Evolutionary conservation across 2,113 vertebrate genomes (phyloP).

Genomic region (Macroglossus sobrinus): DNA sequence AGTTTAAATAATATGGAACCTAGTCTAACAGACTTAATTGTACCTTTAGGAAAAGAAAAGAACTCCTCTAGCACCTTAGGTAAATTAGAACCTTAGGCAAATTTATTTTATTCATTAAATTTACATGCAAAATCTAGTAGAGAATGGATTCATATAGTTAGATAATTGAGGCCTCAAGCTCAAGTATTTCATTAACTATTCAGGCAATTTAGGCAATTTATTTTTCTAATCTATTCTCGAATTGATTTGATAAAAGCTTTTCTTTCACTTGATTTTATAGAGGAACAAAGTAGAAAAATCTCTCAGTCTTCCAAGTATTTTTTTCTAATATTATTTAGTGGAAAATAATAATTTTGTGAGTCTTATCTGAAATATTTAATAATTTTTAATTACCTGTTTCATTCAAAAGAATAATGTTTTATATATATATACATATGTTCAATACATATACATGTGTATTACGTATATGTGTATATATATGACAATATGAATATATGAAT

Average conservation of each 20-base stretch:
- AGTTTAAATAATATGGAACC: background rate
- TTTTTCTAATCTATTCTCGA: background rate
- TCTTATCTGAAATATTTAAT: background rate
- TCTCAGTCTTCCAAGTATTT: background rate
- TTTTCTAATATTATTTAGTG: background rate
- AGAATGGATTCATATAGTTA: constrained; percentile 31
- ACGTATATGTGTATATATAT: background rate
- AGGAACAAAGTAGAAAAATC: background rate
- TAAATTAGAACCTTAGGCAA: background rate
- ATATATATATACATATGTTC: background rate
- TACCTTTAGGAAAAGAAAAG: background rate
- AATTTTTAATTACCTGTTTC: background rate
- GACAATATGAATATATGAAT: background rate
- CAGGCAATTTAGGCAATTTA: background rate
- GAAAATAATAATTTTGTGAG: background rate
- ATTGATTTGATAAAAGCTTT: constrained; percentile 18
- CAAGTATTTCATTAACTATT: constrained; percentile 39
- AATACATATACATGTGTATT: background rate
- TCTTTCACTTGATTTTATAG: background rate
- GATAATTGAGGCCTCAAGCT: constrained; percentile 11
- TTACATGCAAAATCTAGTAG: background rate
- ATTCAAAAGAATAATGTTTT: background rate
- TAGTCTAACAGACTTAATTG: background rate
- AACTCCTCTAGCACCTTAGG: background rate
- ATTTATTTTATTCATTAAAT: constrained; percentile 42